Conservation (phyloP, 2,888 invertebrate species). For the Dichetophora obliterata region DNA sequence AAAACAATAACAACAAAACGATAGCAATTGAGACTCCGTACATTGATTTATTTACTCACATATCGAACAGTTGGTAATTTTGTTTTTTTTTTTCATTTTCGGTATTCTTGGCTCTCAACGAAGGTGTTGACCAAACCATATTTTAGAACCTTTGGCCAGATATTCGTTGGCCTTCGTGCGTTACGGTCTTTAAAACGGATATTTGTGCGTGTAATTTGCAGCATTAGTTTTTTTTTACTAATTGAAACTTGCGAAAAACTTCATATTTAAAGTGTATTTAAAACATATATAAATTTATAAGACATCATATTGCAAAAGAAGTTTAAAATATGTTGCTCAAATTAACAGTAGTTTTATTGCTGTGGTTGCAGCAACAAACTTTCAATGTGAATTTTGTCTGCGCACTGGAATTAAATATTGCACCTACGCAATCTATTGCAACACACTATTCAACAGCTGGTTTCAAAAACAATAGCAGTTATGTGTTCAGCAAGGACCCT, state of each 20-base stretch:
- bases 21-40: not conserved
- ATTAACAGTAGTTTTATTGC: constrained; percentile 54
- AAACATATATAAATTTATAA: not conserved
- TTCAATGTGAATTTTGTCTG: not conserved
- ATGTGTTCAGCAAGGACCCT: not conserved
- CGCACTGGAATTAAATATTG: not conserved
- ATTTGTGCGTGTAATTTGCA: not conserved
- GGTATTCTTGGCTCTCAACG: constrained; percentile 1
- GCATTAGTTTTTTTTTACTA: not conserved
- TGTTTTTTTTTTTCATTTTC: not conserved
- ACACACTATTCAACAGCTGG: not conserved
- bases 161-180: constrained; percentile 48
- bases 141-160: constrained; percentile 56
- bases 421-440: not conserved
- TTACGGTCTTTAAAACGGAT: constrained; percentile 10
- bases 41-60: constrained; percentile 19
- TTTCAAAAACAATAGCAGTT: not conserved
- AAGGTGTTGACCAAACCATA: constrained; percentile 61
- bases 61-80: not conserved
- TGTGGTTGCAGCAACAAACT: constrained; percentile 50
- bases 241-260: no score
- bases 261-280: no score
- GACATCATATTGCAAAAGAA: not conserved
- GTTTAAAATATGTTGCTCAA: not conserved
- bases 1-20: not conserved